Conservation (phyloP, 2,113 vertebrate species). For the Eurypyga helias region DNA sequence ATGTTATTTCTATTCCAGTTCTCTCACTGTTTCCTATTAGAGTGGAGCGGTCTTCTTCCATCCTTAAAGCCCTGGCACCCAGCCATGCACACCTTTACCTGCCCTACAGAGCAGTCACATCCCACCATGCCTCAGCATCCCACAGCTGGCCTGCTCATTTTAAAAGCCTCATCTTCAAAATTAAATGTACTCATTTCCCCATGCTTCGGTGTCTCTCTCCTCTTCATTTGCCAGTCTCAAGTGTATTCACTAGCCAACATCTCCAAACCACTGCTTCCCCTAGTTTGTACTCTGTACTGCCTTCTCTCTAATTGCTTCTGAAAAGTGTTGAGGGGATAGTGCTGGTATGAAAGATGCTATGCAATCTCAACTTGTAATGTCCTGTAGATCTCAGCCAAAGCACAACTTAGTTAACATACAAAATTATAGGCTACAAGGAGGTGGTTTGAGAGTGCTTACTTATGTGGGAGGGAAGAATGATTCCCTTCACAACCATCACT, state of each 20-base stretch:
- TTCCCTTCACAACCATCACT: not conserved
- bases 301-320: not conserved
- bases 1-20: not conserved
- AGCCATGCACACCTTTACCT: not conserved
- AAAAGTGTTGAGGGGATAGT: not conserved
- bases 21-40: not conserved
- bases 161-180: not conserved
- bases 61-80: not conserved
- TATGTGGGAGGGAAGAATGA: not conserved
- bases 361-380: slow-evolving; percentile 11
- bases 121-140: not conserved
- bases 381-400: slow-evolving; percentile 16
- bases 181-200: not conserved
- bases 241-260: not conserved
- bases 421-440: not conserved
- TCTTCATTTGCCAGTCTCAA: not conserved
- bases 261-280: not conserved
- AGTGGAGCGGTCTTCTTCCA: not conserved
- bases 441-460: not conserved
- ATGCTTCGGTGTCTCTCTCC: not conserved
- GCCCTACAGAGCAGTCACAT: not conserved
- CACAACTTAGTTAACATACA: not conserved
- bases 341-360: not conserved
- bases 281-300: not conserved
- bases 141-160: not conserved